Percentiles rank a stretch among this genome's conserved stretches.
Conservation (phyloP, 2,113 vertebrate species). For the Pleuronectes platessa region DNA sequence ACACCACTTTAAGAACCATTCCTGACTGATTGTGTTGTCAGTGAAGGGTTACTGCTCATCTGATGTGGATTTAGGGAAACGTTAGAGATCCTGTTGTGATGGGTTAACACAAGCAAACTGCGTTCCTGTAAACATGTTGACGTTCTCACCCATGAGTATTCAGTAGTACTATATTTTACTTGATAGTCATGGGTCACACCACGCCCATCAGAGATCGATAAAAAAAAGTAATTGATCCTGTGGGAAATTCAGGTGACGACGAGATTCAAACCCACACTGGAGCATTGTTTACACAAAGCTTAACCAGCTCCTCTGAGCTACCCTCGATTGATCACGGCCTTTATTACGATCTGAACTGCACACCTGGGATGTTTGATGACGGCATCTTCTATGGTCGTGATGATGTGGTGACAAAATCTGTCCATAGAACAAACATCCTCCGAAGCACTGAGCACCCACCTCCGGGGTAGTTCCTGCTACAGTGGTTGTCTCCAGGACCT, state of each 20-base stretch:
- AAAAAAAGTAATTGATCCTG: too few species aligned
- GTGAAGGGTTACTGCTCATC: neutral
- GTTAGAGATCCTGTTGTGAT: neutral
- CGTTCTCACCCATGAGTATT: neutral
- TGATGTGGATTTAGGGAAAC: neutral
- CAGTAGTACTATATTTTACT: neutral
- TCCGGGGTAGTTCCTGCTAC: neutral
- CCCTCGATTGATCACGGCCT: too few species aligned
- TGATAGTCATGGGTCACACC: neutral
- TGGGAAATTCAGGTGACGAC: too few species aligned
- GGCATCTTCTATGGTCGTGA: neutral
- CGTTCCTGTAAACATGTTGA: neutral
- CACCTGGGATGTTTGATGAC: neutral
- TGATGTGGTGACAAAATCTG: neutral
- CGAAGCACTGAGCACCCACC: neutral
- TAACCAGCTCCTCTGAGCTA: too few species aligned
- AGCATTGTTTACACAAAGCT: too few species aligned
- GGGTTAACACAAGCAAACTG: neutral
- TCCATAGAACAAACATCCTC: neutral
- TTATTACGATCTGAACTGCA: neutral
- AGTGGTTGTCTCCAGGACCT: neutral
- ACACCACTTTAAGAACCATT: neutral
- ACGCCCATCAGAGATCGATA: neutral
- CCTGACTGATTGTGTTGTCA: neutral
- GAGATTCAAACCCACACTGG: too few species aligned